A percentile compares a stretch with the other conserved stretches of the same genome.
These are phyloP conservation scores for Pandion haliaetus DNA, from an alignment of 2,113 vertebrate genomes.

Conservation along the genomic window DNA sequence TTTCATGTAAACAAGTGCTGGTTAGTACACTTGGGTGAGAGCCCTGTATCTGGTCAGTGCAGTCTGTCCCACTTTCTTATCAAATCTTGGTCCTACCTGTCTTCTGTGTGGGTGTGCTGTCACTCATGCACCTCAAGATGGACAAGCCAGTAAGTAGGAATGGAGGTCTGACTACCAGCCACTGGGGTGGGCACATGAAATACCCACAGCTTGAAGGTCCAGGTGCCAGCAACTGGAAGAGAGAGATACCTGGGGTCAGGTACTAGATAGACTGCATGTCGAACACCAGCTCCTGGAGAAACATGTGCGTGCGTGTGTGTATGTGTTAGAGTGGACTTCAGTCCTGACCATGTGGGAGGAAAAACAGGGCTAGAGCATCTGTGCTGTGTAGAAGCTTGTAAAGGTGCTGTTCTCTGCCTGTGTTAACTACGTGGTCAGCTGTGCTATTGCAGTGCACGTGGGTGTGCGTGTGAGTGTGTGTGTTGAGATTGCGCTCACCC, in stretches of 20 bases:
- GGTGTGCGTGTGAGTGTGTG: no score
- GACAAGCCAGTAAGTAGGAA: neutral
- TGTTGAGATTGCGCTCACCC: neutral
- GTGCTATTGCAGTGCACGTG: neutral
- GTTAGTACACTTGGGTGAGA: neutral
- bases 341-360: neutral
- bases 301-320: neutral
- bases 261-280: neutral
- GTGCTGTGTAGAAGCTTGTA: neutral
- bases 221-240: neutral
- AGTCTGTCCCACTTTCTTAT: neutral
- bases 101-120: neutral
- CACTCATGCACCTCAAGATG: neutral
- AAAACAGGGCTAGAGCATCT: neutral
- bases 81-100: neutral
- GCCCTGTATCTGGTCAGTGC: neutral
- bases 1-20: neutral
- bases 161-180: neutral
- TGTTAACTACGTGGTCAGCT: neutral
- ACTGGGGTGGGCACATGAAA: neutral
- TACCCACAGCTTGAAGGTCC: neutral
- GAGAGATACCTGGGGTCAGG: neutral
- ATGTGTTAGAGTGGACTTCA: neutral
- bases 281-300: neutral
- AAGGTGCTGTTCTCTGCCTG: neutral